phyloP scores from a whole-genome alignment of 1,140 invertebrate genomes.

The Trachymyrmex cornetzi region DNA sequence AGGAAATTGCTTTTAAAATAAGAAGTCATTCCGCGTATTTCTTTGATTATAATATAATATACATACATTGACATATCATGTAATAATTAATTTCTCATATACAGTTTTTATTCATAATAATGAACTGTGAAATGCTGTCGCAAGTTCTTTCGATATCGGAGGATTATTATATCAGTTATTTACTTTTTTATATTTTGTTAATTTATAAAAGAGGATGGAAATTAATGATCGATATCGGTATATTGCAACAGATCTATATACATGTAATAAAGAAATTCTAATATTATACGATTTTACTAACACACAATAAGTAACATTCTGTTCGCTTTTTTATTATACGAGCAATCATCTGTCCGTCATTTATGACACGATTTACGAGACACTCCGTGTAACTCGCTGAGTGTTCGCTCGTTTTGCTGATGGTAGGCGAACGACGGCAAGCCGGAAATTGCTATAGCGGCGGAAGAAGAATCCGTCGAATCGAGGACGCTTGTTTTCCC shows the following conservation, averaged over 20 bases:
- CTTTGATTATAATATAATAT: background rate
- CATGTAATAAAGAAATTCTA: background rate
- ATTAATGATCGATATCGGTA: background rate
- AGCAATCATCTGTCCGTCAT: background rate
- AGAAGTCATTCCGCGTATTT: background rate
- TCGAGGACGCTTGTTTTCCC: constrained; percentile 74
- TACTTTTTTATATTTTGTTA: background rate
- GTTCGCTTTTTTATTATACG: background rate
- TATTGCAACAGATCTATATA: background rate
- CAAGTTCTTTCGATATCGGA: background rate
- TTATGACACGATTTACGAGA: constrained; percentile 12
- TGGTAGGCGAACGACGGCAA: constrained; percentile 25
- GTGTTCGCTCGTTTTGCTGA: constrained; percentile 11
- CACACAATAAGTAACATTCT: background rate
- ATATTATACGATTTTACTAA: background rate
- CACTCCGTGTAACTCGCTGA: background rate
- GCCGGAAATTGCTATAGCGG: constrained; percentile 70
- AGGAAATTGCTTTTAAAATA: background rate
- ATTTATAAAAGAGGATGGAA: background rate
- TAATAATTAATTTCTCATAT: background rate
- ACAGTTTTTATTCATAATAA: background rate
- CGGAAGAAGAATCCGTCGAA: constrained; percentile 75
- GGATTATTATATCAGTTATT: background rate
- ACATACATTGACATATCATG: background rate
- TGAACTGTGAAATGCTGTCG: background rate